Base-by-base conservation (phyloP, 37 sponge, comb jelly and placozoan genomes). In the Cladorhizidae sp. region DNA sequence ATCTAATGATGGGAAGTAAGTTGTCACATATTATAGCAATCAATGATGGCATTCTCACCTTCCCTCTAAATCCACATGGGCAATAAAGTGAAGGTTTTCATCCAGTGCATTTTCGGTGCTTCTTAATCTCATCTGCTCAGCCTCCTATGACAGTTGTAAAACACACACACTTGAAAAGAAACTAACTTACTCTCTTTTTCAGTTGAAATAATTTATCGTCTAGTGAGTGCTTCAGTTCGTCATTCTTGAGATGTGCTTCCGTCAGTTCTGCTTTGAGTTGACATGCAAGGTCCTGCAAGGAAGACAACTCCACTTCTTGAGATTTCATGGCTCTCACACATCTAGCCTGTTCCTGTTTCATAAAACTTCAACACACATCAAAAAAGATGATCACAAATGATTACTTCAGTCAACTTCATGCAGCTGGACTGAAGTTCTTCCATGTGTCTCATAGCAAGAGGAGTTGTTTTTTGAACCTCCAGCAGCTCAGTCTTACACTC, bases 201-300 rank as follows among this genome's bases (percentile, higher is more conserved):
- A 88, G 77, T 49, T 85, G 77, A 8, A 64, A 50, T 58, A 78
- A 51, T 33, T 83, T 73, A 29, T 85, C 82, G 51, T 88, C 88
- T 25, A 87, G 67, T 15, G 85, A 38, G 52, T 62, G 57, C 42
- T 84, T 76, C 54, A 92, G 74, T 22, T 88, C 86, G 0, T n/a
- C 51, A 70, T 92, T 92, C 67, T 88, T 84, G 40, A 76, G 18
- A 2, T 70, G 33, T 3, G 80, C 65, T 29, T 75, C 68, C 37
- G 85, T 83, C 40, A 85, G 72, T 18, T 88, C 81, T 35, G 63
- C 40, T 45, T 79, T 75, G 54, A 65, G 40, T 32, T 72, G 64
- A 23, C 79, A 85, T 56, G 80, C 51, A 17, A 40, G n/a, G 45
- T 80, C 80, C 31, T 80, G 77, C 33, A 85, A 54, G 20, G 70